Base-by-base conservation (phyloP, 1,140 invertebrate genomes). In the Zaprionus africanus region DNA sequence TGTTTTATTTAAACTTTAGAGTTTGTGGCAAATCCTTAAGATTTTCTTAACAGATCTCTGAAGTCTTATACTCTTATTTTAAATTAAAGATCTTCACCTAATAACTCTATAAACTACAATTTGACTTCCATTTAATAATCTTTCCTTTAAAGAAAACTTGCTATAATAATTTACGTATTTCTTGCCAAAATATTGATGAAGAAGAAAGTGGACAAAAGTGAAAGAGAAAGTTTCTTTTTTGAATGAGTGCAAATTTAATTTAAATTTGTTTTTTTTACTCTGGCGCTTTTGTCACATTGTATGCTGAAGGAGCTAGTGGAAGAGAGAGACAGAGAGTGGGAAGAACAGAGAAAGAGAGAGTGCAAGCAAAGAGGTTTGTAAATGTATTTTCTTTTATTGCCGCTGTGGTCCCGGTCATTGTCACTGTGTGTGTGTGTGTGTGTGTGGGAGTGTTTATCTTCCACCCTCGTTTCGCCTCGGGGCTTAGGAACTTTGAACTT, bases 401-500 rank as follows among this genome's bases (percentile, higher is more conserved):
- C 56, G 49, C 61, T 66, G 61, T 75, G 51, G 41, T 54, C 34
- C 46, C 41, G 15, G 28, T 22, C 31, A 51, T 58, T 59, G 46
- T 58, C 6, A 15, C n/a, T 36, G n/a, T 66, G 19, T 72, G 36
- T 43, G 36, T 28, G 41, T 43, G 41, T 43, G 3, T 43, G 43
- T 13, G 46, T 51, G 19, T 51, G 46, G 22, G 59, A n/a, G 31
- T 65, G 49, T 26, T 53, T 49, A 36, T 57, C 24, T 59, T 53
- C 53, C 34, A 17, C 41, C 28, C 38, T 13, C 26, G 28, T 49
- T 46, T 53, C 56, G 82, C 82, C 76, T 72, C 51, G 64, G 78
- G 76, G 79, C 77, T 62, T 78, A 86, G 74, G 72, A 86, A 86
- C 83, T 86, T 86, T 87, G 83, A 82, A 74, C 83, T 86, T 86